A percentile compares a stretch with the other conserved stretches of the same genome.
Evolutionary conservation across 2,888 invertebrate genomes (phyloP).

Genomic region (Gastrophysa polygoni): DNA sequence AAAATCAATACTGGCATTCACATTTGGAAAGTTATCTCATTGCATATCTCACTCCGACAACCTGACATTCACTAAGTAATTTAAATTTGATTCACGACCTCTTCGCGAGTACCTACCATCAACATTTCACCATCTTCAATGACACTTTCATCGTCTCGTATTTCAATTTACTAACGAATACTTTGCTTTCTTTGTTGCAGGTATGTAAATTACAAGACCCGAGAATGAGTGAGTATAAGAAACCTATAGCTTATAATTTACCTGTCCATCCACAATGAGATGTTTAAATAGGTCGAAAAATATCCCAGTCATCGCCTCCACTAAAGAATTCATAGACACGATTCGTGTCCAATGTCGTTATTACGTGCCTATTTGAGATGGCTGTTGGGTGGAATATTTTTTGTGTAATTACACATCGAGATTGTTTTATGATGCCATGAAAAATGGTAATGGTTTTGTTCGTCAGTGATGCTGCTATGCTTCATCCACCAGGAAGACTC

Average conservation of each 20-base stretch:
- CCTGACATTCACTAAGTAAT: background rate
- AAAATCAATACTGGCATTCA: too few species aligned
- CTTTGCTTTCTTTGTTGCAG: conserved; percentile 23
- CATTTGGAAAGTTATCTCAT: background rate
- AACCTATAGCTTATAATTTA: conserved; percentile 21
- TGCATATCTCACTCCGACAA: background rate
- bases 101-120: background rate
- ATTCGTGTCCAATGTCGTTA: background rate
- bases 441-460: too few species aligned
- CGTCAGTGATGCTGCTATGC: too few species aligned
- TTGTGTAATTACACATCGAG: background rate
- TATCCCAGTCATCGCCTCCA: conserved; percentile 13
- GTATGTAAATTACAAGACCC: conserved; percentile 22
- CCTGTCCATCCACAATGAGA: conserved; percentile 9
- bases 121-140: conserved; percentile 5
- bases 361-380: background rate
- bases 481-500: too few species aligned
- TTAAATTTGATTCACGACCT: background rate
- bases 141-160: conserved; percentile 7
- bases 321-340: conserved; percentile 12
- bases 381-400: background rate
- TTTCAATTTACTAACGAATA: conserved; percentile 14
- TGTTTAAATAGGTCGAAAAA: conserved; percentile 17
- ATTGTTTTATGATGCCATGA: conserved; percentile 10
- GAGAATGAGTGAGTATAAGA: conserved; percentile 29